Conservation (phyloP, 2,113 vertebrate species). For the Hassar affinis region DNA sequence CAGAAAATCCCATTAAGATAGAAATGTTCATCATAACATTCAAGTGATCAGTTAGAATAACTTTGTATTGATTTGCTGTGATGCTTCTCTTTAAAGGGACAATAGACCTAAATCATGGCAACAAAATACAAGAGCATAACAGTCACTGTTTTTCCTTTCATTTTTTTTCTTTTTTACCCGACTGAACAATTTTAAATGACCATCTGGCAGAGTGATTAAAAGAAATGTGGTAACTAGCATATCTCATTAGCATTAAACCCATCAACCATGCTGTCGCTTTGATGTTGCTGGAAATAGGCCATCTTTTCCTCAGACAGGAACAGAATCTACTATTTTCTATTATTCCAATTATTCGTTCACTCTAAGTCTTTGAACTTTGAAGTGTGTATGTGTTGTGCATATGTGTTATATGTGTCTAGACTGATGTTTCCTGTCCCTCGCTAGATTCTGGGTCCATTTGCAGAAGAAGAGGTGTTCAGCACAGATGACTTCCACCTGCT, state of each 20-base stretch:
- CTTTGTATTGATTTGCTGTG: not conserved
- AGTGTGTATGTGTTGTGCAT: not conserved
- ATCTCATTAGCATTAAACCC: conserved; percentile 9
- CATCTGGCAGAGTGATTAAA: not conserved
- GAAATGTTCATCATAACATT: not conserved
- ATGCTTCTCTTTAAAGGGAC: not conserved
- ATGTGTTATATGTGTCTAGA: not conserved
- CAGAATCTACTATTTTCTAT: not conserved
- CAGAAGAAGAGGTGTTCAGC: conserved; percentile 77
- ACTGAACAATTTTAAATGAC: not conserved
- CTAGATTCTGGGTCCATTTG: conserved; percentile 83
- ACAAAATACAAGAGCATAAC: not conserved
- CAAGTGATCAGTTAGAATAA: not conserved
- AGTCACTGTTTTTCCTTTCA: not conserved
- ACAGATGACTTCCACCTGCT: conserved; percentile 88
- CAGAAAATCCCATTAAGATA: not conserved
- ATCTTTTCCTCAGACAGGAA: not conserved
- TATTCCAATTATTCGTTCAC: not conserved
- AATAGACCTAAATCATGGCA: not conserved
- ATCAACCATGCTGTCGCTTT: not conserved
- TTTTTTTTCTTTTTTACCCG: not conserved
- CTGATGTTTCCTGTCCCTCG: conserved; percentile 24
- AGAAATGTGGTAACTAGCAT: conserved; percentile 5
- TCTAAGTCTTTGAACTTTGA: not conserved
- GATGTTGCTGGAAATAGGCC: not conserved